phyloP scores from a whole-genome alignment of 2,888 invertebrate species.

The Chorisops tibialis region DNA sequence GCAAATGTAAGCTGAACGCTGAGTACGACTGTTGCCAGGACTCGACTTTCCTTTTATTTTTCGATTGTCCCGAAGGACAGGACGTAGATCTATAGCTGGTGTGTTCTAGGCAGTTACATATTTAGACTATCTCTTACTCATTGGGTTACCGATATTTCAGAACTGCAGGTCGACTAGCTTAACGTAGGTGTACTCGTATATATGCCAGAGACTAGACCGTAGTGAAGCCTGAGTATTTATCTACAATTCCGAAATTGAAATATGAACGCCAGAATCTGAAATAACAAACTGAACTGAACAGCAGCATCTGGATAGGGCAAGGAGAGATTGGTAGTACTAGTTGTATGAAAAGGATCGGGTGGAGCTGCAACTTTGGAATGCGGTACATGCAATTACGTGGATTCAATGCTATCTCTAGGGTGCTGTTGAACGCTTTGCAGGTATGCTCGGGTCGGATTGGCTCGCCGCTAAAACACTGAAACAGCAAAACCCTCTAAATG shows the following conservation, averaged over 20 bases:
- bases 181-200: too few species aligned
- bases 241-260: background rate
- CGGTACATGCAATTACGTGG: constrained; percentile 12
- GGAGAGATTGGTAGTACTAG: background rate
- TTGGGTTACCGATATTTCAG: too few species aligned
- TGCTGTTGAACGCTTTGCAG: constrained; percentile 13
- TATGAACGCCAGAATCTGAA: constrained; percentile 10
- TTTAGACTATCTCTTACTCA: too few species aligned
- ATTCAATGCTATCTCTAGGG: constrained; percentile 11
- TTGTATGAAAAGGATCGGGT: background rate
- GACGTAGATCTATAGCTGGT: too few species aligned
- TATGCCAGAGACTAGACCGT: too few species aligned
- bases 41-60: too few species aligned
- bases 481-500: background rate
- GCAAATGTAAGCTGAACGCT: too few species aligned
- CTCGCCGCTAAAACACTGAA: constrained; percentile 5
- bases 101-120: too few species aligned
- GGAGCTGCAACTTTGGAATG: background rate
- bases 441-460: background rate
- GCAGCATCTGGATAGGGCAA: background rate
- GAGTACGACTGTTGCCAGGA: too few species aligned
- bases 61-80: too few species aligned
- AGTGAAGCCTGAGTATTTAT: too few species aligned
- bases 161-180: too few species aligned
- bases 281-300: background rate